Evolutionary conservation across 2,113 vertebrate genomes (phyloP), one percentile per base, ranked within the genome.

Genomic region (Petromus typicus): DNA sequence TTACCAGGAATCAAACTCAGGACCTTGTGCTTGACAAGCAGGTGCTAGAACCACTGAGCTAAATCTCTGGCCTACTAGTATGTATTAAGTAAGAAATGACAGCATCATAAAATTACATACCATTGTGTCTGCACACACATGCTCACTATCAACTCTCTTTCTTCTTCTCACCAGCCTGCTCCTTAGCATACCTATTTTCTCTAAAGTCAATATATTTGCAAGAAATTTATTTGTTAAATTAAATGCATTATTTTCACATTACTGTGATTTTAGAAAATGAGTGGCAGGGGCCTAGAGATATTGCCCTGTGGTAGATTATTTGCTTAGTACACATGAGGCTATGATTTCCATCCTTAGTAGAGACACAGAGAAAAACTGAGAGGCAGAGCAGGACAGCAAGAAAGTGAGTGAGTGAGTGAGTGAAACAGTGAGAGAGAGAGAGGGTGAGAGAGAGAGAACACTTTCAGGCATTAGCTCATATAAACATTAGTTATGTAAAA

Each of bases 401-500:
- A 69, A 3, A 37, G 66, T 22, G 66, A 73, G 40, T 25, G 37
- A 2, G 37, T 4, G 37, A 25, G 8, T 12, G 27, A 2, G 37
- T 4, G 37, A 43, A 37, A 43, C 22, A 43, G 17, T 17, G 6
- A 27, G 71, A 45, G 25, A 45, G 25, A 48, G 40, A 75, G 12
- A 12, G 23, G 45, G 40, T 27, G 25, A 73, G 57, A 59, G 57
- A 59, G 18, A 59, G 18, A 22, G 5, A 59, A 75, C 13, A 48
- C 25, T 40, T 34, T 90, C 45, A 89, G 34, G 8, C 7, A 66
- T 90, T 94, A 86, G 16, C 45, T 69, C 20, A 59, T 27, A 32
- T 32, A 48, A 82, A 90, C 17, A 84, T 48, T 76, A 78, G 86
- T 81, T 67, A 94, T 91, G 34, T 63, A 93, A 92, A 84, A 67